Evolutionary conservation across 2,888 invertebrate genomes (phyloP).

Genomic region (Beris morrisii): DNA sequence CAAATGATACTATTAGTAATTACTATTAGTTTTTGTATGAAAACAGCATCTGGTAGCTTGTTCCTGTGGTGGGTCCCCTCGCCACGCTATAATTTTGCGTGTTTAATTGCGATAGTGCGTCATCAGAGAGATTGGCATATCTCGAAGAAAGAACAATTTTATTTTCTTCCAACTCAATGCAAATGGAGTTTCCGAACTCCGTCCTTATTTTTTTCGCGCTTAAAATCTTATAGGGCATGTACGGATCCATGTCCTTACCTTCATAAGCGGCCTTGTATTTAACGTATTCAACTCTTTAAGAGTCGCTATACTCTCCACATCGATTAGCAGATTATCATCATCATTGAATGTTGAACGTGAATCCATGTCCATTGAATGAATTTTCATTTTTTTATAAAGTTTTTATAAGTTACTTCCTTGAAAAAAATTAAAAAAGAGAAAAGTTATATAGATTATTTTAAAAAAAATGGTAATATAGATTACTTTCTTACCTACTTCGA

Average conservation of each 20-base stretch:
- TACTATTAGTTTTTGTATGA: too few species aligned
- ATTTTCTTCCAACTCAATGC: background rate
- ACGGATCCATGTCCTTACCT: slow-evolving; percentile 9
- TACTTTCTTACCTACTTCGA: too few species aligned
- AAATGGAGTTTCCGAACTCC: background rate
- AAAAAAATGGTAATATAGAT: too few species aligned
- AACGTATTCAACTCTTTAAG: slow-evolving; percentile 27
- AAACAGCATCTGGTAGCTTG: background rate
- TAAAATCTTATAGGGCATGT: background rate
- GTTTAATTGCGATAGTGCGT: background rate
- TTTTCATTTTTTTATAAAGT: too few species aligned
- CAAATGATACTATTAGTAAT: too few species aligned
- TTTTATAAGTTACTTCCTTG: too few species aligned
- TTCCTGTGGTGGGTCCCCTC: background rate
- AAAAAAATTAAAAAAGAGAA: too few species aligned
- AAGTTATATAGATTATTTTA: too few species aligned
- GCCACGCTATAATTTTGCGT: slow-evolving; percentile 5
- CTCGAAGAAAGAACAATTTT: background rate
- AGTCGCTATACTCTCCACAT: too few species aligned
- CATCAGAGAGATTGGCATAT: background rate
- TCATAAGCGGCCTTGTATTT: background rate
- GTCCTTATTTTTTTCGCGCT: background rate
- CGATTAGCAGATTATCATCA: too few species aligned
- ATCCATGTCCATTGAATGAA: too few species aligned
- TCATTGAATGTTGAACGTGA: too few species aligned